A percentile compares a stretch with the other conserved stretches of the same genome.
These are phyloP conservation scores for Mesorhabditis sp. DNA, from an alignment of 2,888 invertebrate genomes.

Conservation along the genomic window DNA sequence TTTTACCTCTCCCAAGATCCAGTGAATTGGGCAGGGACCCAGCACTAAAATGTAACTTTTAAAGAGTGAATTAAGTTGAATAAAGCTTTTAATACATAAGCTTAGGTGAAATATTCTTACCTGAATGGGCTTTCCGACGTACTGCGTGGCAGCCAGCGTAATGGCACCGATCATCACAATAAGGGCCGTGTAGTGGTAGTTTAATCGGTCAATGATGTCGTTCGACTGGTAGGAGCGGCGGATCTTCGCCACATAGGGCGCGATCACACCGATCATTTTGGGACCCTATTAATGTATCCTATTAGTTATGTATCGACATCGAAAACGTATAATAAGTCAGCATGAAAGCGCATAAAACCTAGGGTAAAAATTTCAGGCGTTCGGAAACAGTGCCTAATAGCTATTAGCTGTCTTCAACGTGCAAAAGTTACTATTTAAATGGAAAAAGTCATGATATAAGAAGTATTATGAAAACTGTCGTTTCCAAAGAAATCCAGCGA, in stretches of 20 bases:
- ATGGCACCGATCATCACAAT: conserved; percentile 46
- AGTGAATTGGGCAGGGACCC: conserved; percentile 57
- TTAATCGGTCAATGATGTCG: conserved; percentile 24
- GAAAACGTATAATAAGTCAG: too few relatives aligned
- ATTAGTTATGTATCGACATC: too few relatives aligned
- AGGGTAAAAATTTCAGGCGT: too few relatives aligned
- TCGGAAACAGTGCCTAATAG: too few relatives aligned
- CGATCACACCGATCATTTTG: conserved; percentile 41
- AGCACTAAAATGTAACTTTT: conserved; percentile 38
- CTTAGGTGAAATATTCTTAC: conserved; percentile 10
- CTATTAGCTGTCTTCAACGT: too few relatives aligned
- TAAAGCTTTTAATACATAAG: background rate
- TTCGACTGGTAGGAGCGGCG: conserved; percentile 13
- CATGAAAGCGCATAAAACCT: too few relatives aligned
- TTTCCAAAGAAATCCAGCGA: too few relatives aligned
- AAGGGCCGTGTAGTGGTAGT: conserved; percentile 51
- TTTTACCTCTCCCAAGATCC: conserved; percentile 27
- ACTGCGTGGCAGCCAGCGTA: conserved; percentile 55
- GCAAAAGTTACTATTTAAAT: background rate
- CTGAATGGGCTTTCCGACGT: conserved; percentile 56
- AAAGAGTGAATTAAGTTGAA: background rate
- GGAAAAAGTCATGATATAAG: background rate
- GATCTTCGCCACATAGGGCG: conserved; percentile 35
- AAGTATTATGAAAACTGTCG: background rate
- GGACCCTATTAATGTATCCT: too few relatives aligned